Conservation (phyloP, 2,113 vertebrate genomes). For the Cavia aperea region DNA sequence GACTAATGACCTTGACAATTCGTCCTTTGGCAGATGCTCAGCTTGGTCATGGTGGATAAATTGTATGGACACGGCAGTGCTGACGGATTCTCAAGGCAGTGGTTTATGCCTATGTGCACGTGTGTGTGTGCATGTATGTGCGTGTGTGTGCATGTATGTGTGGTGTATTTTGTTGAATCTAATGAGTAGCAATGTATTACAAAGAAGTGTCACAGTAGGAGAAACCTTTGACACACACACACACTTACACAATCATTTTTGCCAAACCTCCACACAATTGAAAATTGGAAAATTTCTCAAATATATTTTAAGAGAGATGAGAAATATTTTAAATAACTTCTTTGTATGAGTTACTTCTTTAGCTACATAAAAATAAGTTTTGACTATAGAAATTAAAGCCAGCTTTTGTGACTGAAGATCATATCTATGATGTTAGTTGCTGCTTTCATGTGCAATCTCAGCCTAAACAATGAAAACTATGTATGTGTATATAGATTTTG, state of each 20-base stretch:
- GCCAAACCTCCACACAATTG: not conserved
- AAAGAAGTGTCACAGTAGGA: not conserved
- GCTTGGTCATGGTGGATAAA: not conserved
- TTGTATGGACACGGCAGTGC: not conserved
- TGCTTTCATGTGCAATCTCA: not conserved
- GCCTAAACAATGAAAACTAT: not conserved
- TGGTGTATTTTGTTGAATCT: not conserved
- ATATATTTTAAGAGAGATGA: not conserved
- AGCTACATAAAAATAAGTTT: not conserved
- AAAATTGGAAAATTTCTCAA: not conserved
- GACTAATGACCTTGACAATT: too few relatives aligned
- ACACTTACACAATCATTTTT: not conserved
- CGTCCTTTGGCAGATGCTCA: not conserved
- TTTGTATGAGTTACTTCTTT: not conserved
- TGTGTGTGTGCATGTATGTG: not conserved
- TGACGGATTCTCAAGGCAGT: too few relatives aligned
- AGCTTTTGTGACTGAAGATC: not conserved
- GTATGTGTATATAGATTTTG: not conserved
- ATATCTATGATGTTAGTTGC: not conserved
- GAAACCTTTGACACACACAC: not conserved
- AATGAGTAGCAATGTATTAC: not conserved
- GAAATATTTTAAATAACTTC: not conserved
- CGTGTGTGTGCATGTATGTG: not conserved
- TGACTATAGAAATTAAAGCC: not conserved
- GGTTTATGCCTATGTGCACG: not conserved